Conservation (phyloP, 92 coral and sea anemone genomes). For the Nematostella vectensis region DNA sequence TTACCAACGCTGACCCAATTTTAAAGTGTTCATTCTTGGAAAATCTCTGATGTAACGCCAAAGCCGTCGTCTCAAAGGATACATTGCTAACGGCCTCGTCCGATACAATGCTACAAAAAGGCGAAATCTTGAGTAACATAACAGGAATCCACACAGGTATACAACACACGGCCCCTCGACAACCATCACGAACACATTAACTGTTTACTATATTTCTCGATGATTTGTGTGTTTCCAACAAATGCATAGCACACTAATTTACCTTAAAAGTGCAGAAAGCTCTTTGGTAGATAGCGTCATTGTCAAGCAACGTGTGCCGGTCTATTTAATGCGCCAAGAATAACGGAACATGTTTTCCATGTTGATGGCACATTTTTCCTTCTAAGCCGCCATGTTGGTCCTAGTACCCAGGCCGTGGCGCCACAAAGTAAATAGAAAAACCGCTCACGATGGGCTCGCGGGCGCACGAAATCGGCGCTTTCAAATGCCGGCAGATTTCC, state of each 20-base stretch:
- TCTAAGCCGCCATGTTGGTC: constrained; percentile 27
- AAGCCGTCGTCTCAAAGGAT: constrained; percentile 71
- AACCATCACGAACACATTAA: too few relatives aligned
- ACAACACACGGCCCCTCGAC: too few relatives aligned
- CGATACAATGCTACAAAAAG: constrained; percentile 56
- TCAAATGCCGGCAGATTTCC: too few relatives aligned
- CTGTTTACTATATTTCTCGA: too few relatives aligned
- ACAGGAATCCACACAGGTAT: too few relatives aligned
- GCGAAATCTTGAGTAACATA: too few relatives aligned
- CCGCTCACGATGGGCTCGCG: too few relatives aligned
- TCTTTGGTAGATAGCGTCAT: constrained; percentile 80
- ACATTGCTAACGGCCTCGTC: constrained; percentile 62
- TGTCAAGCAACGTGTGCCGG: too few relatives aligned
- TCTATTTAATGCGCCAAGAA: too few relatives aligned
- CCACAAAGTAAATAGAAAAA: background rate
- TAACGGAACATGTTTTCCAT: background rate
- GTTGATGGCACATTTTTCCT: background rate
- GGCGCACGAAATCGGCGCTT: too few relatives aligned
- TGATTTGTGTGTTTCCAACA: too few relatives aligned
- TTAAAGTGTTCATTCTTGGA: constrained; percentile 75
- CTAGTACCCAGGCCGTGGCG: background rate
- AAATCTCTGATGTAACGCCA: constrained; percentile 63
- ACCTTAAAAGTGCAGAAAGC: constrained; percentile 67
- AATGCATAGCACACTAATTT: too few relatives aligned
- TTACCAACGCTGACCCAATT: constrained; percentile 78